Percentiles rank a stretch among this genome's conserved stretches.
These are phyloP conservation scores for Nymphalis polychloros DNA, from an alignment of 2,888 invertebrate species.

Conservation along the genomic window DNA sequence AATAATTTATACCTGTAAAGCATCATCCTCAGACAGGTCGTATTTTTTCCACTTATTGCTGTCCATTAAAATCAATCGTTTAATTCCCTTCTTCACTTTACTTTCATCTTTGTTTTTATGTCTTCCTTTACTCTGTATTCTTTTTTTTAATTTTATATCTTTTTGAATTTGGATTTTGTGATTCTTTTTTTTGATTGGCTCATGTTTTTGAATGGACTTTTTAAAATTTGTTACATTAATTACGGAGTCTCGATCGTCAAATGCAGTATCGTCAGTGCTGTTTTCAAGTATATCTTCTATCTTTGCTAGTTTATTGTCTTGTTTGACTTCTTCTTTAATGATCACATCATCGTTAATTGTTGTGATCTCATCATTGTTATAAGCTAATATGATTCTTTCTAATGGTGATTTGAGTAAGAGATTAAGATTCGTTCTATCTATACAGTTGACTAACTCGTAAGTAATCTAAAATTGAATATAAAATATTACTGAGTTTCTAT, in stretches of 20 bases:
- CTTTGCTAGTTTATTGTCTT: conserved; percentile 23
- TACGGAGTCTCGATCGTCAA: conserved; percentile 31
- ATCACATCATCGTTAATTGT: background rate
- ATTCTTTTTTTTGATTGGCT: conserved; percentile 9
- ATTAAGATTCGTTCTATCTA: conserved; percentile 49
- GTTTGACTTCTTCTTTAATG: conserved; percentile 30
- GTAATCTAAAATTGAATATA: conserved; percentile 43
- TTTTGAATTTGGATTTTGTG: conserved; percentile 6
- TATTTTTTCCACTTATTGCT: conserved; percentile 22
- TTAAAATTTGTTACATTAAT: background rate
- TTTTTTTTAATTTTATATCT: conserved; percentile 13
- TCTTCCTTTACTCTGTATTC: conserved; percentile 9
- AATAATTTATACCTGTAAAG: conserved; percentile 6
- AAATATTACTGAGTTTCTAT: background rate
- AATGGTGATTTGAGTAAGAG: conserved; percentile 47
- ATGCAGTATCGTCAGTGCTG: conserved; percentile 17
- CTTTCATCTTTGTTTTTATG: conserved; percentile 10
- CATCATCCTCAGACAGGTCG: conserved; percentile 22
- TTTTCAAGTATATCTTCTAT: conserved; percentile 25
- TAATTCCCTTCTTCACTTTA: conserved; percentile 22
- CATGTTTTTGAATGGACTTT: background rate
- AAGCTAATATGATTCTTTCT: conserved; percentile 25
- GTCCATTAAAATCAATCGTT: conserved; percentile 23
- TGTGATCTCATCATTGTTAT: background rate
- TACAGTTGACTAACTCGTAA: conserved; percentile 58